phyloP scores from a whole-genome alignment of 1,140 invertebrate species.

The Acromyrmex charruanus region DNA sequence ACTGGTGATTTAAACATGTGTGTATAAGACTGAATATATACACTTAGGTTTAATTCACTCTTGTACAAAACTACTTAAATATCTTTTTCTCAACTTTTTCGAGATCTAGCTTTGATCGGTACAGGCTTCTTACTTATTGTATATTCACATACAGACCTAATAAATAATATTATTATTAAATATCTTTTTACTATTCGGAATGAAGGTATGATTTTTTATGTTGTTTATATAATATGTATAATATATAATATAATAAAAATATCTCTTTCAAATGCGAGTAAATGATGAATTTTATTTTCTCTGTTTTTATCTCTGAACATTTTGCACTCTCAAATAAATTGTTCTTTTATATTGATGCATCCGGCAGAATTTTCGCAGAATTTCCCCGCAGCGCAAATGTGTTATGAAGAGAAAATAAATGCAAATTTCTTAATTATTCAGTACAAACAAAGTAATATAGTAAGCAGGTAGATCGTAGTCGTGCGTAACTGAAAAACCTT shows the following conservation, averaged over 20 bases:
- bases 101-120: too few relatives aligned
- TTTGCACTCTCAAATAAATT: background rate
- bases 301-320: background rate
- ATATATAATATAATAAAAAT: background rate
- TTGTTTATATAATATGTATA: too few relatives aligned
- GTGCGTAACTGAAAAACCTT: conserved; percentile 1
- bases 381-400: conserved; percentile 8
- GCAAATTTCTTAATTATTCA: conserved; percentile 55
- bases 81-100: too few relatives aligned
- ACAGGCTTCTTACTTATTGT: too few relatives aligned
- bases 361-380: background rate
- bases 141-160: too few relatives aligned
- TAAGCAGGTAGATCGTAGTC: conserved; percentile 9
- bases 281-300: background rate
- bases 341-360: conserved; percentile 16
- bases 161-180: background rate
- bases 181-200: background rate
- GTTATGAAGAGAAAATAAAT: conserved; percentile 34
- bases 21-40: conserved; percentile 20
- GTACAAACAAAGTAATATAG: conserved; percentile 32
- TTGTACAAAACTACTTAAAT: background rate
- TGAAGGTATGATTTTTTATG: background rate
- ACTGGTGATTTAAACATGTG: background rate
- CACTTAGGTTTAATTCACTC: conserved; percentile 1
- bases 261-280: background rate